phyloP scores from a whole-genome alignment of 30 jellyfish, hydroid and myxozoan species.

The Pseudorhiza aurosa region DNA sequence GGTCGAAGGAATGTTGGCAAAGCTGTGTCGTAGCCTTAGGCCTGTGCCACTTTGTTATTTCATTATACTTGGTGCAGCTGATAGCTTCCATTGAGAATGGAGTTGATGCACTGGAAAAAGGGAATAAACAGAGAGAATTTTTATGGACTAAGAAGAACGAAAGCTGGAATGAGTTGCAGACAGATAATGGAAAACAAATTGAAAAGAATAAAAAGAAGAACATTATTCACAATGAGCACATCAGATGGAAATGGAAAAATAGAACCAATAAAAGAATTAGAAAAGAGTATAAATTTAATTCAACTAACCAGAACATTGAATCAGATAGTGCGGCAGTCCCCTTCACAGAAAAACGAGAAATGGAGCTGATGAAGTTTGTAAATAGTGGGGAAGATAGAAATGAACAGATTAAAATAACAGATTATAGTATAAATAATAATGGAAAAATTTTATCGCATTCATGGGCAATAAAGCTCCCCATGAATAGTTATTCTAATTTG shows the following conservation, averaged over 20 bases:
- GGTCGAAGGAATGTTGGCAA: slow-evolving; percentile 9
- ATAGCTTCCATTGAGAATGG: background rate
- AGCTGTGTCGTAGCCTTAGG: slow-evolving; percentile 1
- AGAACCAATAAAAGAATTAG: background rate
- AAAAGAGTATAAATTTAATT: background rate
- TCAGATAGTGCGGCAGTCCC: background rate
- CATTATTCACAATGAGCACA: background rate
- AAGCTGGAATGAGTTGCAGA: background rate
- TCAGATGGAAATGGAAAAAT: background rate
- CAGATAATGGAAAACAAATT: background rate
- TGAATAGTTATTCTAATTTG: background rate
- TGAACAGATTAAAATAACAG: background rate
- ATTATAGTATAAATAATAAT: background rate
- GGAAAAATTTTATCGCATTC: slow-evolving; percentile 53
- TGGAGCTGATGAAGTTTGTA: background rate
- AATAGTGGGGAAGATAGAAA: background rate
- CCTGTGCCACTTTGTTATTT: background rate
- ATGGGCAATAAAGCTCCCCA: slow-evolving; percentile 84
- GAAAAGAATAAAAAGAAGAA: background rate
- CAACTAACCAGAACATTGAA: background rate
- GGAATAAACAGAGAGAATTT: background rate
- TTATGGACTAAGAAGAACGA: background rate
- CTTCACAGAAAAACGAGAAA: background rate
- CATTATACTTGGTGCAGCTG: background rate
- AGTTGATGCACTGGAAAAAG: background rate